Percentiles rank a stretch among this genome's conserved stretches.
phyloP scores from a whole-genome alignment of 2,113 vertebrate species.

The Hemibagrus wyckioides region DNA sequence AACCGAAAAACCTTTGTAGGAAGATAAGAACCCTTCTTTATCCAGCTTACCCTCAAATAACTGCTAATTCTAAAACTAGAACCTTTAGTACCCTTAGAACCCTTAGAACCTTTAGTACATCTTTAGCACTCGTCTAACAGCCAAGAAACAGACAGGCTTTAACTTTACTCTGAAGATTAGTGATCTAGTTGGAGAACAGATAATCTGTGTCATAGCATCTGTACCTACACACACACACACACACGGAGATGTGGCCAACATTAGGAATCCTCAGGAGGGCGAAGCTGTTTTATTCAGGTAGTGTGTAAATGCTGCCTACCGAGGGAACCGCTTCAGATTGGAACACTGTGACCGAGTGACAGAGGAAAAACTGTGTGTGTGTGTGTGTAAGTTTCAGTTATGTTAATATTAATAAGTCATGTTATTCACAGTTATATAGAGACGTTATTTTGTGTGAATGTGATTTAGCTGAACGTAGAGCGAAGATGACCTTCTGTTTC shows the following conservation, averaged over 20 bases:
- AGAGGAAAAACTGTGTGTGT: background rate
- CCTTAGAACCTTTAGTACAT: background rate
- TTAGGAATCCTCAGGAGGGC: background rate
- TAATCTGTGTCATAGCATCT: slow-evolving; percentile 33
- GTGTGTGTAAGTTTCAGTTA: slow-evolving; percentile 9
- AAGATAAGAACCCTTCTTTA: background rate
- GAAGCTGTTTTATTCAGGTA: background rate
- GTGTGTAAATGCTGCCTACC: background rate
- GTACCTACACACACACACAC: slow-evolving; percentile 8
- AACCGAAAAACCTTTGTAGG: background rate
- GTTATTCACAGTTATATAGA: too few relatives aligned
- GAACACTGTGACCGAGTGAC: slow-evolving; percentile 5
- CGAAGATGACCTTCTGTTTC: too few relatives aligned
- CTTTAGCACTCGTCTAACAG: background rate
- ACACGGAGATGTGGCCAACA: background rate
- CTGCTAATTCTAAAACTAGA: background rate
- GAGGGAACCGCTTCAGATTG: background rate
- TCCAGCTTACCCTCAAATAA: background rate
- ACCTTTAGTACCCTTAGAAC: background rate
- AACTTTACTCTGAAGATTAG: background rate
- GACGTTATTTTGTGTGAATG: too few relatives aligned
- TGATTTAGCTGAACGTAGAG: too few relatives aligned
- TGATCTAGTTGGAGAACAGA: slow-evolving; percentile 33
- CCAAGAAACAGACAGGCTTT: background rate
- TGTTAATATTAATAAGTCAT: too few relatives aligned